phyloP scores from a whole-genome alignment of 2,888 invertebrate genomes.

The Noctua janthe region DNA sequence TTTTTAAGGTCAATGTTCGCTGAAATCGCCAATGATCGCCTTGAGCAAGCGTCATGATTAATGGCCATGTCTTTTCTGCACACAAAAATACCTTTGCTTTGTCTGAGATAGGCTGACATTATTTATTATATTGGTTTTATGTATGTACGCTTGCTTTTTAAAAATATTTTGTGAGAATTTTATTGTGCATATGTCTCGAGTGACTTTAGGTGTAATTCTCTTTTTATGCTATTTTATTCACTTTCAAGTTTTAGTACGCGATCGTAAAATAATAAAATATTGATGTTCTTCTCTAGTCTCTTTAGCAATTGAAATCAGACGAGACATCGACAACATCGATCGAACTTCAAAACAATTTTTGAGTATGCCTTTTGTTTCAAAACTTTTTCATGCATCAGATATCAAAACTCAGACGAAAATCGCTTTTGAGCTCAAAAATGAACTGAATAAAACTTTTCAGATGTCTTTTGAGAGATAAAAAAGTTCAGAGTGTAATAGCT shows the following conservation, averaged over 20 bases:
- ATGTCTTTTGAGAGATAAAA: constrained; percentile 37
- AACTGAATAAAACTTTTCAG: constrained; percentile 31
- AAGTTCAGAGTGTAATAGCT: constrained; percentile 48
- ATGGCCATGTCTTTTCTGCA: not conserved
- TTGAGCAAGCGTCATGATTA: not conserved
- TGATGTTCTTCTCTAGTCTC: not conserved
- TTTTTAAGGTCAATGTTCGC: not conserved
- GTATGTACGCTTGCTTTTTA: not conserved
- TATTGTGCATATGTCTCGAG: not conserved
- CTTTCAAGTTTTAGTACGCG: not conserved
- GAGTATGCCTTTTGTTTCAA: constrained; percentile 25
- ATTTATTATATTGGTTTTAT: not conserved
- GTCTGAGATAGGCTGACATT: not conserved
- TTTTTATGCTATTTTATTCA: not conserved
- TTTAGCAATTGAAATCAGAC: constrained; percentile 10
- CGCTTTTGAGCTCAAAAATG: constrained; percentile 26
- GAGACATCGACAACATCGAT: constrained; percentile 15
- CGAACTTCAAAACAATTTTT: constrained; percentile 27
- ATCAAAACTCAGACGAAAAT: constrained; percentile 12
- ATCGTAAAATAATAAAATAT: not conserved
- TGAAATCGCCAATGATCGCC: not conserved
- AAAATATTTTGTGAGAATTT: not conserved
- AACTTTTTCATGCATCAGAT: constrained; percentile 32
- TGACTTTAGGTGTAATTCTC: not conserved
- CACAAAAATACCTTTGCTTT: not conserved